These are phyloP conservation scores for Brachyrhaphis roseni DNA, from an alignment of 2,797 vertebrate genomes.

Conservation along the genomic window DNA sequence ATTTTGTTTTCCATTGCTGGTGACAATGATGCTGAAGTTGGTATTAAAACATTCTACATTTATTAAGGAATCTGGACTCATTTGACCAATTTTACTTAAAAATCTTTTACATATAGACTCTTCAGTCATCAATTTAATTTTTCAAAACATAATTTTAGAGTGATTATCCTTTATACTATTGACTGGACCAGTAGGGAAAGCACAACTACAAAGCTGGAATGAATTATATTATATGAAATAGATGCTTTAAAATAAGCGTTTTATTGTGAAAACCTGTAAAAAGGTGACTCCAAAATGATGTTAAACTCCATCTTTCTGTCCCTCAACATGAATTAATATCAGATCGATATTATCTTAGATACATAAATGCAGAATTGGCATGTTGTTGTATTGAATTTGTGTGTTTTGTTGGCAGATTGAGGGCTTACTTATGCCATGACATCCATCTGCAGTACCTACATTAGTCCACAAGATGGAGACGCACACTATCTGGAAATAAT, in stretches of 20 bases:
- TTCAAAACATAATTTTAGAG: background rate
- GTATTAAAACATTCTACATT: background rate
- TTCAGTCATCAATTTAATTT: background rate
- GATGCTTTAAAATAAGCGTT: background rate
- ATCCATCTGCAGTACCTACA: slow-evolving; percentile 26
- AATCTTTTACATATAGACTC: background rate
- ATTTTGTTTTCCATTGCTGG: background rate
- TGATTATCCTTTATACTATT: background rate
- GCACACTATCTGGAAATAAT: slow-evolving; percentile 28
- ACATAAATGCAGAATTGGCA: background rate
- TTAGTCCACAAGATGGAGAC: slow-evolving; percentile 66
- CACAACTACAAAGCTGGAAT: background rate
- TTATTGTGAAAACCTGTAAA: background rate
- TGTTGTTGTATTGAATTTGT: background rate
- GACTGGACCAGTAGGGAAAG: background rate
- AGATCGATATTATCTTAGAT: background rate
- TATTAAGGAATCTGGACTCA: background rate
- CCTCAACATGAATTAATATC: background rate
- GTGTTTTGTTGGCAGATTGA: background rate
- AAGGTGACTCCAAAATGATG: background rate
- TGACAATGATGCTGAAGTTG: background rate
- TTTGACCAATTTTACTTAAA: background rate
- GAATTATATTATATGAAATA: background rate
- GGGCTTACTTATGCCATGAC: background rate
- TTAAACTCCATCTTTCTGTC: background rate